These are phyloP conservation scores for Drosophila mulleri DNA, from an alignment of 2,888 invertebrate genomes.

Conservation along the genomic window DNA sequence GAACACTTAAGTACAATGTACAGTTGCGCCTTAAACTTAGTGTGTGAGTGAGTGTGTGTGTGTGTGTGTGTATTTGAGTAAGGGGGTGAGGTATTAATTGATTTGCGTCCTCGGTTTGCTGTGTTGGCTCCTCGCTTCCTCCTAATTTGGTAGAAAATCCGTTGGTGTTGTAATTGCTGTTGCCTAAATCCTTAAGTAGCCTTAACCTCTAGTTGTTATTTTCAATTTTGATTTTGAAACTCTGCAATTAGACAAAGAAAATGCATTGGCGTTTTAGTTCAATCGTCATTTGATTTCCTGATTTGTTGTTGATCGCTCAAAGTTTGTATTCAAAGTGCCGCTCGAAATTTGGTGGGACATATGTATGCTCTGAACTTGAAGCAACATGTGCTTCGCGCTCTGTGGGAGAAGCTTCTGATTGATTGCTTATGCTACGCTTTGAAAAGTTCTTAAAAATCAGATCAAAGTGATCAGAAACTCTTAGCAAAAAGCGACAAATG, in stretches of 20 bases:
- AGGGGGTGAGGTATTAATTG: conserved; percentile 84
- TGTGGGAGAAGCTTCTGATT: conserved; percentile 43
- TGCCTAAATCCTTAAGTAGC: conserved; percentile 79
- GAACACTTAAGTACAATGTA: conserved; percentile 85
- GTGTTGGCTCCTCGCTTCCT: conserved; percentile 36
- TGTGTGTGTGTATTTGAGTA: conserved; percentile 39
- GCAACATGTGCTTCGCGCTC: conserved; percentile 42
- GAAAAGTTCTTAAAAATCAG: conserved; percentile 40
- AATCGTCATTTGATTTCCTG: background rate
- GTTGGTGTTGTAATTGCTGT: conserved; percentile 64
- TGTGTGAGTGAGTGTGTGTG: conserved; percentile 31
- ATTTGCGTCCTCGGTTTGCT: conserved; percentile 80
- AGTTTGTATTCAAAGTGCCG: conserved; percentile 48
- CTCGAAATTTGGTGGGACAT: conserved; percentile 17
- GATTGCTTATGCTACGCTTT: conserved; percentile 67
- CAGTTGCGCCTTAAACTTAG: conserved; percentile 81
- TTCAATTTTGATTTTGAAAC: conserved; percentile 85
- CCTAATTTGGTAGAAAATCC: conserved; percentile 69
- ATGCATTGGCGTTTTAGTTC: conserved; percentile 25
- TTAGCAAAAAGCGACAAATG: background rate
- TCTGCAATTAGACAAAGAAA: conserved; percentile 69
- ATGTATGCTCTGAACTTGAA: conserved; percentile 21
- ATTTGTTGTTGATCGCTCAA: conserved; percentile 30
- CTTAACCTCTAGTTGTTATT: conserved; percentile 81
- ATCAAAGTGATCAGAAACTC: background rate